These are phyloP conservation scores for Apeltes quadracus DNA, from an alignment of 2,113 vertebrate genomes.

Conservation along the genomic window DNA sequence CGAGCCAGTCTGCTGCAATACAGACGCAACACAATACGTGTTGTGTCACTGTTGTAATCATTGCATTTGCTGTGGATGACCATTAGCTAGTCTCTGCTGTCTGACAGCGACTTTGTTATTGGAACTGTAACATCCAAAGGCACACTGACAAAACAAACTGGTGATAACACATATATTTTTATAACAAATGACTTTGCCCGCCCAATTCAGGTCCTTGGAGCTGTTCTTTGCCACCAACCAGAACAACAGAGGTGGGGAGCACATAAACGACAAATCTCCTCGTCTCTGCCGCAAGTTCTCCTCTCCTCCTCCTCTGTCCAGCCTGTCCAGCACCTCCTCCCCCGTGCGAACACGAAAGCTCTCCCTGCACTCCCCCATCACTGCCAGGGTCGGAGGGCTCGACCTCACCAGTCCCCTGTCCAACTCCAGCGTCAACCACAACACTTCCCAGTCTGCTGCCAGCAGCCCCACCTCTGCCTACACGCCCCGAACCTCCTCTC, in stretches of 20 bases:
- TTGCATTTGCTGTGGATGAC: slow-evolving; percentile 15
- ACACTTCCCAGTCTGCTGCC: slow-evolving; percentile 83
- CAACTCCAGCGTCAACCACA: slow-evolving; percentile 76
- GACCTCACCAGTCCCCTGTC: slow-evolving; percentile 85
- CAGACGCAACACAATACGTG: neutral
- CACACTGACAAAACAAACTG: neutral
- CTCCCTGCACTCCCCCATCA: slow-evolving; percentile 91
- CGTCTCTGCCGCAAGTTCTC: slow-evolving; percentile 96
- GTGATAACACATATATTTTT: slow-evolving; percentile 12
- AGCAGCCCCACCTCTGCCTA: slow-evolving; percentile 84
- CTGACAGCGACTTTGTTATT: neutral
- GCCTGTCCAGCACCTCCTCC: slow-evolving; percentile 90
- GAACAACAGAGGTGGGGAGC: slow-evolving; percentile 86
- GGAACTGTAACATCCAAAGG: neutral
- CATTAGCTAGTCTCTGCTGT: neutral
- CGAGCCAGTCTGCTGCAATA: neutral
- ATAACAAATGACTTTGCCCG: slow-evolving; percentile 2
- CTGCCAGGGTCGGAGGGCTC: slow-evolving; percentile 85
- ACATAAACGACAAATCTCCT: slow-evolving; percentile 90
- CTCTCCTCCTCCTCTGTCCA: slow-evolving; percentile 90
- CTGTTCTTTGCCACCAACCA: slow-evolving; percentile 95
- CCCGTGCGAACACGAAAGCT: slow-evolving; percentile 91
- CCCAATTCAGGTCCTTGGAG: slow-evolving; percentile 88
- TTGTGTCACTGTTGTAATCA: slow-evolving; percentile 13
- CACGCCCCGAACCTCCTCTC: slow-evolving; percentile 79